phyloP scores from a whole-genome alignment of 2,113 vertebrate species.

The Gadus chalcogrammus region DNA sequence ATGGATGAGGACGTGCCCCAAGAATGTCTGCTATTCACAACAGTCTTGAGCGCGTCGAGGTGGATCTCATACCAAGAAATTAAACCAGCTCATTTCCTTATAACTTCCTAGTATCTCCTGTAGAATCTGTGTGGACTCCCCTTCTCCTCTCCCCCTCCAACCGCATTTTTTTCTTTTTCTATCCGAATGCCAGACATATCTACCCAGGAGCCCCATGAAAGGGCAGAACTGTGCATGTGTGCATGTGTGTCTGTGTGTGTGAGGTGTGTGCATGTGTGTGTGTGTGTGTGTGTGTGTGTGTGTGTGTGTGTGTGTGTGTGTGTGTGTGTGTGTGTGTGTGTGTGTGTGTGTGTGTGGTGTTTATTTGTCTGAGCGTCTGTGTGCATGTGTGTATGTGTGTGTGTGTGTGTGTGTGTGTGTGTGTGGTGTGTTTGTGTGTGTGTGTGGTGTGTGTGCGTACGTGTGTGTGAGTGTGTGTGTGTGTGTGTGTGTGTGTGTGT shows the following conservation, averaged over 20 bases:
- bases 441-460: no score
- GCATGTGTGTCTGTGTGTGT: neutral
- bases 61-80: constrained; percentile 11
- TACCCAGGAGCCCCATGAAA: neutral
- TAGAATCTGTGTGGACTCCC: constrained; percentile 11
- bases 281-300: no score
- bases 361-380: no score
- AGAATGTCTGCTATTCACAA: constrained; percentile 54
- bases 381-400: neutral
- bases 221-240: neutral
- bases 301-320: no score
- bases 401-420: neutral
- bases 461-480: no score
- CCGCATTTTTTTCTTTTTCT: constrained; percentile 46
- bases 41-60: constrained; percentile 9
- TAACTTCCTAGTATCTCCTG: constrained; percentile 16
- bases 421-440: no score
- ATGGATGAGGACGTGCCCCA: constrained; percentile 26
- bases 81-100: neutral
- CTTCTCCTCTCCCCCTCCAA: neutral
- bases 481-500: no score
- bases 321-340: no score
- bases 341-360: neutral
- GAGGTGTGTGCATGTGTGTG: no score
- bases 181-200: constrained; percentile 36